Percentiles rank a stretch among this genome's conserved stretches.
Conservation (phyloP, 64 coral and sea anemone species). For the Dendronephthya gigantea region DNA sequence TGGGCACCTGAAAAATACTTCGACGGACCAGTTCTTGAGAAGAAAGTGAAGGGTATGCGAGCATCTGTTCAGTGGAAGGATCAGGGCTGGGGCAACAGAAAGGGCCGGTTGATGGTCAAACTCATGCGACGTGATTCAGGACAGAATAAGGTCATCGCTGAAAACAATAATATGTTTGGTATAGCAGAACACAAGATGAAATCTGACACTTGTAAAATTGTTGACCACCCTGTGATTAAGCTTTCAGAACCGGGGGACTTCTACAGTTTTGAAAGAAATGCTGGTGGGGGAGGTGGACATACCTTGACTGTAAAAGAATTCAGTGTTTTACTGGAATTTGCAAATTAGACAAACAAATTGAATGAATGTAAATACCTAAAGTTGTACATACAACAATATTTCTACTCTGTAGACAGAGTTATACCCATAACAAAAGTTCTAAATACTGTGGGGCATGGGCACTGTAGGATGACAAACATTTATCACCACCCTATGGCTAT, state of each 20-base stretch:
- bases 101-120: slow-evolving; percentile 35
- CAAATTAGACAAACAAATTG: background rate
- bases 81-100: slow-evolving; percentile 47
- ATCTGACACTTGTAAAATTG: background rate
- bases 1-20: slow-evolving; percentile 42
- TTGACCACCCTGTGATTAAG: slow-evolving; percentile 13
- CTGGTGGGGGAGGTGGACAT: slow-evolving; percentile 58
- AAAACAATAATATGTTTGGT: slow-evolving; percentile 29
- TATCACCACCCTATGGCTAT: too few relatives aligned
- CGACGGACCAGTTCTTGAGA: slow-evolving; percentile 15
- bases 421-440: too few relatives aligned
- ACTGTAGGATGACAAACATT: too few relatives aligned
- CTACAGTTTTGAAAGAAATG: slow-evolving; percentile 49
- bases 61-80: slow-evolving; percentile 41
- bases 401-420: too few relatives aligned
- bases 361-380: too few relatives aligned
- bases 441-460: too few relatives aligned
- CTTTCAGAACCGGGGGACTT: slow-evolving; percentile 35
- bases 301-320: slow-evolving; percentile 28
- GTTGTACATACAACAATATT: too few relatives aligned
- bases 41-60: background rate
- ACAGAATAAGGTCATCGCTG: background rate
- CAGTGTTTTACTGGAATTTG: background rate
- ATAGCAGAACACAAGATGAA: slow-evolving; percentile 40
- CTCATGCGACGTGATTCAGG: slow-evolving; percentile 24